These are phyloP conservation scores for Poeciliopsis occidentalis DNA, from an alignment of 2,113 vertebrate species.

Conservation along the genomic window DNA sequence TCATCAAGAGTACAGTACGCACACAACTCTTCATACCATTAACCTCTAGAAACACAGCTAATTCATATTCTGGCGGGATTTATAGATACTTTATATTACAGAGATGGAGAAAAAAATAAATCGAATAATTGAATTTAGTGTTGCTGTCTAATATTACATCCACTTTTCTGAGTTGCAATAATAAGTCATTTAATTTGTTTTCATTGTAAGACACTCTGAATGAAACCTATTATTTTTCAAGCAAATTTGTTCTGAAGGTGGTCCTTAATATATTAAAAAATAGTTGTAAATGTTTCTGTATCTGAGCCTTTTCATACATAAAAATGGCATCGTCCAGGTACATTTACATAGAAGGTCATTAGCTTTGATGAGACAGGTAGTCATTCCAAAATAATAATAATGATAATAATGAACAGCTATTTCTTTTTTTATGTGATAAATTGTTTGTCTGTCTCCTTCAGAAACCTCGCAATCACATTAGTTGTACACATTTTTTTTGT, in stretches of 20 bases:
- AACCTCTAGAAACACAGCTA: constrained; percentile 62
- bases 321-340: constrained; percentile 44
- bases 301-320: too few species aligned
- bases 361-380: constrained; percentile 63
- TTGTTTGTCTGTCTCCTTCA: too few species aligned
- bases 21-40: constrained; percentile 60
- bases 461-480: too few species aligned
- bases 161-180: constrained; percentile 48
- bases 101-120: constrained; percentile 35
- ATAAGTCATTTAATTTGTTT: constrained; percentile 66
- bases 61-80: constrained; percentile 68
- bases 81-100: constrained; percentile 46
- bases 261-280: constrained; percentile 54
- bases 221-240: constrained; percentile 56
- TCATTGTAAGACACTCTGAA: constrained; percentile 49
- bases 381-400: constrained; percentile 36
- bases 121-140: constrained; percentile 55
- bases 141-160: constrained; percentile 46
- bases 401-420: too few species aligned
- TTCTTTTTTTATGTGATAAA: not conserved
- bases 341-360: constrained; percentile 68
- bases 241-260: constrained; percentile 58
- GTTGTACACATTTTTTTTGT: too few species aligned
- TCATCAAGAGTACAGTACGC: constrained; percentile 65
- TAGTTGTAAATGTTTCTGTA: too few species aligned